phyloP scores from a whole-genome alignment of 2,797 vertebrate genomes.

The Megalops cyprinoides region DNA sequence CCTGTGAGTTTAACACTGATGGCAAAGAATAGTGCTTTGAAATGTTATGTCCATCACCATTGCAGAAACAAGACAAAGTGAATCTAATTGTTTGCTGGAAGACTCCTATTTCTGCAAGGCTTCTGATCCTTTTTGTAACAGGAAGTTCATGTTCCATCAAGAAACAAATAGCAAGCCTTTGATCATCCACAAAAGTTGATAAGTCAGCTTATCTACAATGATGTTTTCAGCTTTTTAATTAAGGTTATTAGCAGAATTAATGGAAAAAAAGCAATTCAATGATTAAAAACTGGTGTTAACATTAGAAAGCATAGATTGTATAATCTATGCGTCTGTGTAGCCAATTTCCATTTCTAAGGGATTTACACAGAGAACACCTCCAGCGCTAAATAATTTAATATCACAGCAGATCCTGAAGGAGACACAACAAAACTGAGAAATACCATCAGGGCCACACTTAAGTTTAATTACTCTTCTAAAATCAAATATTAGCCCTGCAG shows the following conservation, averaged over 20 bases:
- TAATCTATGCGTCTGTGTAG: slow-evolving; percentile 84
- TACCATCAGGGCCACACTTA: slow-evolving; percentile 86
- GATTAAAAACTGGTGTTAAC: slow-evolving; percentile 61
- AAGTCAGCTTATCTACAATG: slow-evolving; percentile 91
- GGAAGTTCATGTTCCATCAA: slow-evolving; percentile 30
- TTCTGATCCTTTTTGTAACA: slow-evolving; percentile 8
- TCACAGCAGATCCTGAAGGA: slow-evolving; percentile 84
- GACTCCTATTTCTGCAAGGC: not conserved
- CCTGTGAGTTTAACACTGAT: not conserved
- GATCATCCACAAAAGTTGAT: slow-evolving; percentile 81
- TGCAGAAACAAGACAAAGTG: not conserved
- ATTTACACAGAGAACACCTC: slow-evolving; percentile 87
- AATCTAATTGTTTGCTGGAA: slow-evolving; percentile 28
- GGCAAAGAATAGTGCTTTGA: not conserved
- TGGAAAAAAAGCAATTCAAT: slow-evolving; percentile 80
- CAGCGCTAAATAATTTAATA: slow-evolving; percentile 88
- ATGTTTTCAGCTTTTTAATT: slow-evolving; percentile 86
- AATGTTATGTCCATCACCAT: not conserved
- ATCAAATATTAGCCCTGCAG: slow-evolving; percentile 84
- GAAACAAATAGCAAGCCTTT: slow-evolving; percentile 36
- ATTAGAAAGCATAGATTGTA: slow-evolving; percentile 72
- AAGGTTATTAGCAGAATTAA: slow-evolving; percentile 87
- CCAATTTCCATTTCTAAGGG: slow-evolving; percentile 82
- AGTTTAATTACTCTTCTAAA: slow-evolving; percentile 96
- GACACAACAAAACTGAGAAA: slow-evolving; percentile 74